Base-by-base conservation (phyloP, 2,797 vertebrate genomes). In the Onychomys leucogaster region DNA sequence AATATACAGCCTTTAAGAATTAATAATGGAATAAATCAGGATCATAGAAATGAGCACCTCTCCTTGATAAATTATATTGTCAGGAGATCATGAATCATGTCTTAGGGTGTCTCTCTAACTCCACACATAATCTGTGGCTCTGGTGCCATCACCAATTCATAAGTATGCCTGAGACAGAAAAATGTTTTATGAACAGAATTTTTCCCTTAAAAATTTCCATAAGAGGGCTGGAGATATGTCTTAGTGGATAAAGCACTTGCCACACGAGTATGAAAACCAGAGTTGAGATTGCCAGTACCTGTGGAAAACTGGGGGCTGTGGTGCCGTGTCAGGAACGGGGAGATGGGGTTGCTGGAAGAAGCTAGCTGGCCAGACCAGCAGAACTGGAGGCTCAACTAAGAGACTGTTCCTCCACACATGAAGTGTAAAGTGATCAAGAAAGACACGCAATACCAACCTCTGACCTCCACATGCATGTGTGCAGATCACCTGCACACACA, bases 1-100 rank as follows among this genome's bases (percentile, higher is more conserved):
- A 95, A 98, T 96, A 96, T 97, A 97, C 94, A 91, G 96, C 94
- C 90, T 46, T 6, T 95, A 96, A 97, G 96, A 97, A 94, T 97
- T 97, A 97, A 96, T 97, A 97, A 97, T 96, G 95, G 97, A 97
- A 98, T 95, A 96, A 97, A 95, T 98, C 96, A 95, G 65, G 82
- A 75, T 89, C 78, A 85, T 91, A 86, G 95, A 95, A 96, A 97
- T 96, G 93, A 96, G 95, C 90, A 96, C 78, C 46, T 94, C 91
- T 93, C 41, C 13, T 69, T 80, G 75, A 87, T 96, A 96, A 97
- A 97, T 97, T 95, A 95, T 82, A 76, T 81, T 96, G 94, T 84
- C 90, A 59, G 1, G n/a, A 96, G 95, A 77, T 90, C 93, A 12
- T 91, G 96, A 87, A 95, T 98, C 96, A 97, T 49, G 46, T 46